Evolutionary conservation across 64 coral and sea anemone species (phyloP), one percentile per base, ranked within the genome.

Genomic region (Orbicella faveolata): DNA sequence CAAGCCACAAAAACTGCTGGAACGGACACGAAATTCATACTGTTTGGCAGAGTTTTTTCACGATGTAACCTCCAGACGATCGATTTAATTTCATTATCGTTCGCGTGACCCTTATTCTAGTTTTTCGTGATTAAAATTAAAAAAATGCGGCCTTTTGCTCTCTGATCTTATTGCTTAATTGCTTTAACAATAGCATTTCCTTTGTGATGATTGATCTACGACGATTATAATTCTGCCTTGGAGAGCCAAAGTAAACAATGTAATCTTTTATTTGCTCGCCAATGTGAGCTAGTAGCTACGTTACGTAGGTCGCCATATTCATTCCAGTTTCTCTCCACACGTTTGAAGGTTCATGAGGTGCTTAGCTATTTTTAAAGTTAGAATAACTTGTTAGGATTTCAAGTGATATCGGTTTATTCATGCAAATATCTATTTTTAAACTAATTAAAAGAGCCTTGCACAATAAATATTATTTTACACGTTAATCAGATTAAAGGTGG

Each of bases 201-300:
- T 79, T 59, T 59, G 48, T 79, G 20, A 69, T 69, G 20, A 9
- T 69, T 69, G 19, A 25, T 25, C 25, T 69, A 0, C 52, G 48
- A 12, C 57, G 48, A 52, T 41, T 77, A 21, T 77, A 39, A 30
- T 51, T 51, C 18, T 77, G 1, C 36, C 17, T 4, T 17, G 15
- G 37, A 77, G 36, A 77, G 75, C 37, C 75, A 77, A 20, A 77
- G 18, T 14, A 77, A 77, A 77, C 36, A 77, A 48, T 77, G 39
- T 52, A 77, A 77, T 77, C 75, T 77, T 77, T 77, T 26, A n/a
- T 69, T 69, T 69, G 21, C 19, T n/a, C 66, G 30, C 0, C 20
- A 69, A 25, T 20, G 66, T 69, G 66, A 9, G 66, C 20, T n/a
- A 21, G 21, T 52, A 77, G 41, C 15, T 77, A 16, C 48, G 2